Conservation (phyloP, 53 echinoderm and acorn worm genomes). For the Pentamera pediparva region DNA sequence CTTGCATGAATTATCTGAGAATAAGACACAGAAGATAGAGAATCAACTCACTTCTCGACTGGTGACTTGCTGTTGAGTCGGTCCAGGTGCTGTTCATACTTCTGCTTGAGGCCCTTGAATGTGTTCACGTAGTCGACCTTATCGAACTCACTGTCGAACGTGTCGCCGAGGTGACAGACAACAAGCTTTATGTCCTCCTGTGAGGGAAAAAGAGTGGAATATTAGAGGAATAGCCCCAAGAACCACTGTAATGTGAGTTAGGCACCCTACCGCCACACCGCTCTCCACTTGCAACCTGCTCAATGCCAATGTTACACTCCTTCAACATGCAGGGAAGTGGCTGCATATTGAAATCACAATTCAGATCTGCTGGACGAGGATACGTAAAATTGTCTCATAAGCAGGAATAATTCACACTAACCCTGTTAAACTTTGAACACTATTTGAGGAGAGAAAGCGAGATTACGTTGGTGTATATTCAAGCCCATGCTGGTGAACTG, state of each 20-base stretch:
- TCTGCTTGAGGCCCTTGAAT: constrained; percentile 89
- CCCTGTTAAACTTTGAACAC: no score
- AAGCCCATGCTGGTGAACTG: no score
- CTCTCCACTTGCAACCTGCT: no score
- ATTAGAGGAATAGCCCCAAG: background rate
- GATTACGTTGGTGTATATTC: no score
- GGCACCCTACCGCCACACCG: background rate
- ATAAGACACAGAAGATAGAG: no score
- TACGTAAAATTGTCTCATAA: no score
- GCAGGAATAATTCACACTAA: background rate
- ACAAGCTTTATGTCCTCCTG: constrained; percentile 96
- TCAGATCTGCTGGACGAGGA: no score
- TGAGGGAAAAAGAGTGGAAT: background rate
- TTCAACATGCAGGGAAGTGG: no score
- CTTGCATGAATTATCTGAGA: no score
- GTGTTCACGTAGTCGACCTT: constrained; percentile 87
- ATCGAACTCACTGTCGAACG: constrained; percentile 70
- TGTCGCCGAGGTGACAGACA: constrained; percentile 82
- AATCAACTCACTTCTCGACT: constrained; percentile 81
- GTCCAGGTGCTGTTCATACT: constrained; percentile 92
- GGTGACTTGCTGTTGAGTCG: constrained; percentile 84
- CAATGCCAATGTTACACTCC: background rate
- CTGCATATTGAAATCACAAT: no score
- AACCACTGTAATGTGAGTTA: background rate
- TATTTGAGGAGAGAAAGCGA: no score